phyloP scores from a whole-genome alignment of 2,797 vertebrate genomes.

The Diplodus sargus region DNA sequence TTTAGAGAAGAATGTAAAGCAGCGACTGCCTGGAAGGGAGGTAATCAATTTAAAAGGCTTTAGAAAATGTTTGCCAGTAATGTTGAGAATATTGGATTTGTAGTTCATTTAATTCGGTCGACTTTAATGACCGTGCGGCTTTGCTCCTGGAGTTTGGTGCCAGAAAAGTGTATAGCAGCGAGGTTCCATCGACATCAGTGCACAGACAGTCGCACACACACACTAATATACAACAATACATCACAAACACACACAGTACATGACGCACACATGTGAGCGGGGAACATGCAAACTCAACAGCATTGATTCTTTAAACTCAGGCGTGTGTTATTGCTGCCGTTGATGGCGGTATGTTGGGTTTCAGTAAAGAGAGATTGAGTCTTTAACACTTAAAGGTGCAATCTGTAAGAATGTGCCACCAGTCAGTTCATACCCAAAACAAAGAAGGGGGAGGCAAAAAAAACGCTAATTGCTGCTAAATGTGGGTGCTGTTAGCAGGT shows the following conservation, averaged over 20 bases:
- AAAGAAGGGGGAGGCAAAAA: too few relatives aligned
- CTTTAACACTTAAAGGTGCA: not conserved
- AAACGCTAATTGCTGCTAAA: too few relatives aligned
- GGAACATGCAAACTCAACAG: not conserved
- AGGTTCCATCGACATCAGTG: slow-evolving; percentile 1
- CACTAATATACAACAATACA: not conserved
- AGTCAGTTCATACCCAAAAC: too few relatives aligned
- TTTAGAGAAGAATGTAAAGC: slow-evolving; percentile 22
- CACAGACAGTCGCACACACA: not conserved
- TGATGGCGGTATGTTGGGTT: not conserved
- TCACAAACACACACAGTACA: not conserved
- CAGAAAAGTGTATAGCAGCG: slow-evolving; percentile 9
- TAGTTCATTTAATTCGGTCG: slow-evolving; percentile 11
- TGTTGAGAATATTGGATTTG: slow-evolving; percentile 17
- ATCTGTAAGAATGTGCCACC: too few relatives aligned
- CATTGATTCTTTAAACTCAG: slow-evolving; percentile 5
- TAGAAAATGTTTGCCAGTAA: slow-evolving; percentile 31
- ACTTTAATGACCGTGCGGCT: slow-evolving; percentile 13
- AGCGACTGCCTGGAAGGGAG: not conserved
- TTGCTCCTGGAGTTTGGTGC: slow-evolving; percentile 2
- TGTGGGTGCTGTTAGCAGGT: too few relatives aligned
- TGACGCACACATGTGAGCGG: not conserved
- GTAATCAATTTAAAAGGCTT: slow-evolving; percentile 43
- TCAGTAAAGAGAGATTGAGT: not conserved
- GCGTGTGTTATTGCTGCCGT: too few relatives aligned